Conservation (phyloP, 2,113 vertebrate species). For the Oryctolagus cuniculus region mOryCun1.1 NC_091442.1:111450001-111450500, state of each 20-base stretch:
- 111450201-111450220: not conserved
- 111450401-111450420: too few relatives aligned
- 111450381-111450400: too few relatives aligned
- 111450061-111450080: not conserved
- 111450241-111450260: not conserved
- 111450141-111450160: not conserved
- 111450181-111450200: not conserved
- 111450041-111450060: not conserved
- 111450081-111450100: accelerated
- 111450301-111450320: too few relatives aligned
- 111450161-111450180: too few relatives aligned
- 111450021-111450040: not conserved
- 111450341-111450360: too few relatives aligned
- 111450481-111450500: not conserved
- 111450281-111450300: too few relatives aligned
- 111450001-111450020: not conserved
- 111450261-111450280: not conserved
- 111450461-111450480: not conserved
- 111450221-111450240: not conserved
- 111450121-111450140: not conserved
- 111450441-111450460: too few relatives aligned
- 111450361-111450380: too few relatives aligned
- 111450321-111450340: too few relatives aligned
- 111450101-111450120: not conserved
- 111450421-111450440: not conserved